Evolutionary conservation across 2,888 invertebrate species (phyloP), one percentile per base, ranked within the genome.

Genomic region (Pseudococcus jackbeardsleyi): DNA sequence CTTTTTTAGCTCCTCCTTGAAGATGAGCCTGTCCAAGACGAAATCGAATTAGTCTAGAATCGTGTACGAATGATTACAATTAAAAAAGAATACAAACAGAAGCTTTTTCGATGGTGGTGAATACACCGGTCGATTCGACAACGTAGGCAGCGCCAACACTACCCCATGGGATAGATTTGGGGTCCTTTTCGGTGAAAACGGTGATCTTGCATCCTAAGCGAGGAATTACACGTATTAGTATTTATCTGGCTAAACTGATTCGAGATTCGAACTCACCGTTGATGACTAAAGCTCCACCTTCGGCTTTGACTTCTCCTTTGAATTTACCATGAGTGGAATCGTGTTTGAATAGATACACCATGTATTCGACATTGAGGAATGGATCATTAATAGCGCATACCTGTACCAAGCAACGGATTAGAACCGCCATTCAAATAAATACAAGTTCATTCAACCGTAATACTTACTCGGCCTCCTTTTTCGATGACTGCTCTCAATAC

Each of bases 321-420:
- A 96, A 99, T 91, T 95, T 94, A 88, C 99, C 99, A 91, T 99
- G 99, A 89, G 98, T 99, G n/a, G 98, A 98, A 92, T 99, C 99
- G 92, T 96, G 98, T 92, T 98, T 96, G 94, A 99, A 97, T 93
- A 99, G 95, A 94, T 99, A 99, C 68, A 98, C 98, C 98, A 99
- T 98, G 93, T 99, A 99, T 91, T 98, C 97, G 89, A 99, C 93
- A 90, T 96, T 96, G 92, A 99, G 96, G 94, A 98, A 98, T 59
- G 99, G 99, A 92, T 99, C 99, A 92, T 99, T 99, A 92, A 99
- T 94, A 89, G 98, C 98, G 22, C 97, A 96, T 82, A 98, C 96
- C 92, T 95, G 92, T 48, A 89, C 89, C 88, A 85, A 59, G 85
- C 7, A 22, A 68, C 46, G 48, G 19, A 72, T 68, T 22, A 88